phyloP scores from a whole-genome alignment of 2,113 vertebrate genomes.

The Lophochroa leadbeateri region DNA sequence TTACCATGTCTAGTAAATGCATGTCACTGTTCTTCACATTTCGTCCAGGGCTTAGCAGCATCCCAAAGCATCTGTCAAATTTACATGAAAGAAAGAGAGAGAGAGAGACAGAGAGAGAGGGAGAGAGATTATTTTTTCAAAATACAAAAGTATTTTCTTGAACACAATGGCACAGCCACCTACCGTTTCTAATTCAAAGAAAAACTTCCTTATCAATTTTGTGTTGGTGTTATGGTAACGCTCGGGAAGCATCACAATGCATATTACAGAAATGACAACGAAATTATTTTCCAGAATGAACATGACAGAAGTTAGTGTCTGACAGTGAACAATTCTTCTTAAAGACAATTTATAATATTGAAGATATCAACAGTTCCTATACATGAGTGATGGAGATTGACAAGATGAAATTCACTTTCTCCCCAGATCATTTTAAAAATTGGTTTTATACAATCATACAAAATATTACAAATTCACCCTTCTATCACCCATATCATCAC shows the following conservation, averaged over 20 bases:
- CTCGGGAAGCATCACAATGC: neutral
- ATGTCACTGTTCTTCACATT: constrained; percentile 97
- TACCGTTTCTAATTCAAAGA: constrained; percentile 49
- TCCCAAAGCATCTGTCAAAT: constrained; percentile 92
- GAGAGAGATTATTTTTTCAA: neutral
- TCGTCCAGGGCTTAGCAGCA: constrained; percentile 94
- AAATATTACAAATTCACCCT: neutral
- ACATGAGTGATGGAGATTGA: neutral
- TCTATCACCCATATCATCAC: neutral
- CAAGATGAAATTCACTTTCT: neutral
- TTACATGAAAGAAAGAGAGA: neutral
- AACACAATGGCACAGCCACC: constrained; percentile 41
- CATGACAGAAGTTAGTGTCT: neutral
- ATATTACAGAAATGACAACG: neutral
- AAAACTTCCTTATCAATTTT: neutral
- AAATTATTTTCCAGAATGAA: neutral
- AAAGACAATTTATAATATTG: neutral
- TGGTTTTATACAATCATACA: neutral
- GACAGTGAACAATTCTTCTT: neutral
- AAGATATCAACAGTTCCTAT: neutral
- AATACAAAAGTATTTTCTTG: neutral
- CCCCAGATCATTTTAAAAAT: neutral
- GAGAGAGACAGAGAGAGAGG: neutral
- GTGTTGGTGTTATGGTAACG: neutral
- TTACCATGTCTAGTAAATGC: constrained; percentile 98